phyloP scores from a whole-genome alignment of 2,113 vertebrate genomes.

The Xenopus tropicalis region DNA sequence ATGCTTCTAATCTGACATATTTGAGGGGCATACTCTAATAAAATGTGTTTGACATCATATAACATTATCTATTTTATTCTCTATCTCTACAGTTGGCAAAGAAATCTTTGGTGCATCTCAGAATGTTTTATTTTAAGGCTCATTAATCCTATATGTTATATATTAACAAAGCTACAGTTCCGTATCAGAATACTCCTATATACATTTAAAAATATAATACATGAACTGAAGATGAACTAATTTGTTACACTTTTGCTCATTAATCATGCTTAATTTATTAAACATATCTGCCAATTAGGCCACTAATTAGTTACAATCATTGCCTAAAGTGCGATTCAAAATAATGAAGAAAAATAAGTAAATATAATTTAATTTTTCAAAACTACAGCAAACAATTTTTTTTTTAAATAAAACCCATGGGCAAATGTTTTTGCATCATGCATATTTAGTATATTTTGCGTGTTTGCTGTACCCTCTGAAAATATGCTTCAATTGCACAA shows the following conservation, averaged over 20 bases:
- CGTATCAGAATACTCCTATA: too few species aligned
- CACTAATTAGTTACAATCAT: constrained; percentile 4
- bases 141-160: too few species aligned
- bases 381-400: too few species aligned
- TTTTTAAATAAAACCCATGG: not conserved
- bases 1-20: too few species aligned
- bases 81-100: too few species aligned
- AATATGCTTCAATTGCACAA: constrained; percentile 17
- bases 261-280: not conserved
- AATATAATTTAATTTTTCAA: too few species aligned
- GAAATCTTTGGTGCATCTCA: too few species aligned
- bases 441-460: not conserved
- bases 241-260: not conserved
- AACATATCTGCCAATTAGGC: constrained; percentile 11
- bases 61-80: too few species aligned
- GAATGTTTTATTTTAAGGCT: too few species aligned
- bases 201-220: not conserved
- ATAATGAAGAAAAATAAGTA: not conserved
- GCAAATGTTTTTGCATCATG: not conserved
- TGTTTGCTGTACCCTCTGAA: not conserved
- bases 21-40: too few species aligned
- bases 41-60: too few species aligned
- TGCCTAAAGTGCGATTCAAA: not conserved
- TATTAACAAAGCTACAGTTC: too few species aligned
- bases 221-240: constrained; percentile 3